Base-by-base conservation (phyloP, 2,888 invertebrate genomes). In the Alcis repandata region DNA sequence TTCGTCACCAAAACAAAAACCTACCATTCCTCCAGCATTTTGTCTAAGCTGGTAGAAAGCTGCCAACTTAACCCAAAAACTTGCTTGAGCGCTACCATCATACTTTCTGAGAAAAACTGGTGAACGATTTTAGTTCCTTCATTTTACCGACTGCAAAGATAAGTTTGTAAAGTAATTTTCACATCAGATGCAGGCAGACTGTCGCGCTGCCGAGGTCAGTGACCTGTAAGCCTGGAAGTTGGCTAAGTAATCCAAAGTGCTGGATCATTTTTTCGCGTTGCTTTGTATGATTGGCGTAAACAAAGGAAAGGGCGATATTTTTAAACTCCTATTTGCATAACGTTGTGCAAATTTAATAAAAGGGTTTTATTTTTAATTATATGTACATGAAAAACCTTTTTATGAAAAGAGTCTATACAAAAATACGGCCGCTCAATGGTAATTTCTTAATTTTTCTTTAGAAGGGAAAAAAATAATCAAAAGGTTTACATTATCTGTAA, bases 181-280 rank as follows among this genome's bases (percentile, higher is more conserved):
- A 13, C 43, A 36, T 45, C 43, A 15, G 43, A 17, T 56, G 56
- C 56, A 56, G 20, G 33, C 45, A 56, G 54, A 11, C 43, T 15
- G 54, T 8, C 17, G 38, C 20, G n/a, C 15, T 10, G 19, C 32
- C 22, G 33, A 32, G 56, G 19, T 45, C 56, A 56, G 33, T 20
- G 45, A 45, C 45, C 56, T 19, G 19, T 33, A 19, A n/a, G 45
- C 45, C 19, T 45, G 17, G 19, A 45, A 56, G 45, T 56, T 15
- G 20, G 40, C n/a, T 19, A 45, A 51, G 36, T 56, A 45, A 45
- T 56, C 43, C 56, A n/a, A 20, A 56, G 33, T 56, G 45, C 56
- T 45, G 33, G 13, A 56, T 19, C 56, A 45, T 45, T 56, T 45
- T 45, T 36, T 45, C 45, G 19, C 36, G 15, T 33, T 56, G 45